Percentiles rank a stretch among this genome's conserved stretches.
These are phyloP conservation scores for Camponotus fellah DNA, from an alignment of 2,888 invertebrate genomes.

Conservation along the genomic window DNA sequence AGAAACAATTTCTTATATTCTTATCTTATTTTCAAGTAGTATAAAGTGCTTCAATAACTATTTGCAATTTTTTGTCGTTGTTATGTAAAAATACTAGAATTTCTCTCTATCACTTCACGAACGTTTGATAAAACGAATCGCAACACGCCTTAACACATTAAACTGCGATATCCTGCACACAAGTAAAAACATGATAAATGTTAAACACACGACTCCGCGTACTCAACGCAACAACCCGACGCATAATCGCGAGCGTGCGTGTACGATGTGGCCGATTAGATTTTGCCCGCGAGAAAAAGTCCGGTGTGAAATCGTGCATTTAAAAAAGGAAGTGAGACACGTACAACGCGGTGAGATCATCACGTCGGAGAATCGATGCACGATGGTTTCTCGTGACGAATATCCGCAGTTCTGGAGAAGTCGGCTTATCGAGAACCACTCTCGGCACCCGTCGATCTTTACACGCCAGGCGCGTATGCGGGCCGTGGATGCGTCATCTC, in stretches of 20 bases:
- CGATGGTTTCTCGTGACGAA: not conserved
- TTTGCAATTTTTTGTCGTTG: no score
- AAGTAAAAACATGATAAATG: not conserved
- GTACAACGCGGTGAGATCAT: conserved; percentile 68
- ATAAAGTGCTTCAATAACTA: not conserved
- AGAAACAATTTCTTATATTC: not conserved
- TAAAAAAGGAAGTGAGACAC: conserved; percentile 63
- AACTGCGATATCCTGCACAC: not conserved
- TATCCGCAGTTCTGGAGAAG: not conserved
- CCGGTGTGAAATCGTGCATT: conserved; percentile 74
- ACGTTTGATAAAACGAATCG: not conserved
- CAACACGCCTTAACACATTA: not conserved
- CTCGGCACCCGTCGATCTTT: not conserved
- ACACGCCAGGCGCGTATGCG: not conserved
- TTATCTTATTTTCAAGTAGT: not conserved
- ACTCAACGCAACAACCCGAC: not conserved
- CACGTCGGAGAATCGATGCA: conserved; percentile 38
- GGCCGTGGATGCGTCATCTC: conserved; percentile 2
- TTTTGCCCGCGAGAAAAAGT: conserved; percentile 63
- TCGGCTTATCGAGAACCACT: conserved; percentile 5
- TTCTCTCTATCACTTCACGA: not conserved
- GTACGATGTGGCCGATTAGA: conserved; percentile 18
- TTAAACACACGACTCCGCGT: conserved; percentile 15
- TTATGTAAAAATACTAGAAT: not conserved
- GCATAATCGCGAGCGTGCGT: conserved; percentile 6